phyloP scores from a whole-genome alignment of 2,797 vertebrate genomes.

The Pseudomugil gertrudae region DNA sequence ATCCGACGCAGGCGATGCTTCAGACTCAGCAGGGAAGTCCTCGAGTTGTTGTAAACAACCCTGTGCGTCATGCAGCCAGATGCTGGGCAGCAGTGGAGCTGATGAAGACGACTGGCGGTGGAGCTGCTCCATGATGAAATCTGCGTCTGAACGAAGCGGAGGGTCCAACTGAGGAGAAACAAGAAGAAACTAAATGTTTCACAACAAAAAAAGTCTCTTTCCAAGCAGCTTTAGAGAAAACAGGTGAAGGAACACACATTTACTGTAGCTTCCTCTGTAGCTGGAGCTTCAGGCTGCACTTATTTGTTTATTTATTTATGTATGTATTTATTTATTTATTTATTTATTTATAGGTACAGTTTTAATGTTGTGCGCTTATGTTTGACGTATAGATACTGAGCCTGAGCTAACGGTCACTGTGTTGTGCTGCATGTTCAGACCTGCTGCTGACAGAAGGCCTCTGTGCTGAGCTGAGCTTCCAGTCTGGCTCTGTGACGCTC shows the following conservation, averaged over 20 bases:
- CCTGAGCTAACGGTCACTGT: too few species aligned
- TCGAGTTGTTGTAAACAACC: slow-evolving; percentile 40
- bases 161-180: slow-evolving; percentile 38
- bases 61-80: slow-evolving; percentile 54
- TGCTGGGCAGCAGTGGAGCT: slow-evolving; percentile 30
- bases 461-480: slow-evolving; percentile 55
- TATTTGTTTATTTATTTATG: too few species aligned
- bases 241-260: too few species aligned
- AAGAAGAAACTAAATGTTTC: too few species aligned
- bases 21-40: slow-evolving; percentile 20
- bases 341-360: too few species aligned
- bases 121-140: slow-evolving; percentile 46
- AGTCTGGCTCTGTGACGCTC: slow-evolving; percentile 58
- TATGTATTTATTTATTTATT: too few species aligned
- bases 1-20: slow-evolving; percentile 29
- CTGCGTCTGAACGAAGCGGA: slow-evolving; percentile 13
- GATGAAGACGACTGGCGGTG: background rate
- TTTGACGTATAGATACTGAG: too few species aligned
- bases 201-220: too few species aligned
- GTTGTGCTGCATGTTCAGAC: slow-evolving; percentile 9
- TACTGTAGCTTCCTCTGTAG: too few species aligned
- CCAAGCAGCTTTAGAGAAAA: too few species aligned
- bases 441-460: slow-evolving; percentile 30
- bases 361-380: too few species aligned
- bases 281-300: too few species aligned